A percentile compares a stretch with the other conserved stretches of the same genome.
Conservation (phyloP, 1,140 invertebrate genomes). For the Episyrphus balteatus region DNA sequence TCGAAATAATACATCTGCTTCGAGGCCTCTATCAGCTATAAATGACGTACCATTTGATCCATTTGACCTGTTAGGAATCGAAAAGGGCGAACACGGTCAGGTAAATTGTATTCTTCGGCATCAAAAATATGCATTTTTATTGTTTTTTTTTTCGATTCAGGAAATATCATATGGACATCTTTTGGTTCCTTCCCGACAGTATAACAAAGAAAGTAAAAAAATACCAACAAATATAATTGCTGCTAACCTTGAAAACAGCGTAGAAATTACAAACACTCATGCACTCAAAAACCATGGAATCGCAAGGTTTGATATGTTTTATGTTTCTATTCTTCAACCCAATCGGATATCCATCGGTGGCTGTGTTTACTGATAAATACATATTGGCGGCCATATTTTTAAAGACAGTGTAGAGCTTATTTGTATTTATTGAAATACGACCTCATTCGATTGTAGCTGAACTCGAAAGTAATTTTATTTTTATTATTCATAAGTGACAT, state of each 20-base stretch:
- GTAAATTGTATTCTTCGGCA: slow-evolving; percentile 34
- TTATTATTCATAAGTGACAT: too few relatives aligned
- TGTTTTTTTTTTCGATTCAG: slow-evolving; percentile 25
- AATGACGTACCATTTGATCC: slow-evolving; percentile 73
- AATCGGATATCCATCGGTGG: too few relatives aligned
- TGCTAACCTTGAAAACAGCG: slow-evolving; percentile 27
- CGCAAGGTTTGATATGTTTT: slow-evolving; percentile 20
- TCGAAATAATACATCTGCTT: slow-evolving; percentile 67
- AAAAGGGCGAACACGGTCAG: slow-evolving; percentile 72
- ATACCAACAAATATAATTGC: slow-evolving; percentile 13
- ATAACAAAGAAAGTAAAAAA: slow-evolving; percentile 34
- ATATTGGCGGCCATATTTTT: too few relatives aligned
- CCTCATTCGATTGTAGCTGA: too few relatives aligned
- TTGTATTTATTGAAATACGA: too few relatives aligned
- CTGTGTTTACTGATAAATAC: too few relatives aligned
- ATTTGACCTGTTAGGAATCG: slow-evolving; percentile 71
- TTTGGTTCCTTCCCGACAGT: slow-evolving; percentile 61
- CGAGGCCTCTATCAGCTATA: slow-evolving; percentile 69
- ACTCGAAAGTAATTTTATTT: too few relatives aligned
- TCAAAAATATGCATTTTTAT: not conserved
- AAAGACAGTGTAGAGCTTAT: too few relatives aligned
- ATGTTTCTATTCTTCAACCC: too few relatives aligned
- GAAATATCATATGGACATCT: slow-evolving; percentile 80
- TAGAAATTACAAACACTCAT: slow-evolving; percentile 32
- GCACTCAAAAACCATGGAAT: slow-evolving; percentile 35